These are phyloP conservation scores for Ptilodon capucinus DNA, from an alignment of 2,888 invertebrate genomes.

Conservation along the genomic window DNA sequence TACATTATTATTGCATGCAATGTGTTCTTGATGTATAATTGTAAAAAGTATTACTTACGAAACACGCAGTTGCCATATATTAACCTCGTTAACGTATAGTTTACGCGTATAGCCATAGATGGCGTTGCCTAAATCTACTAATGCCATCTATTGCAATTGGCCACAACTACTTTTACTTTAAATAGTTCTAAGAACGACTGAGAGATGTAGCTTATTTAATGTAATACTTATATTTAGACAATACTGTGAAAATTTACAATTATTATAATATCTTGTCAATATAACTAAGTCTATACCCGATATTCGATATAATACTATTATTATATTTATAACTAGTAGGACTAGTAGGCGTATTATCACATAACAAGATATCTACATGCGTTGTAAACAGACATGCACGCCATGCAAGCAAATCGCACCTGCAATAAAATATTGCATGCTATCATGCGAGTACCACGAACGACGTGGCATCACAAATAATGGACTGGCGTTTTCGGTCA, in stretches of 20 bases:
- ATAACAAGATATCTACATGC: too few relatives aligned
- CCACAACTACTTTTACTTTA: background rate
- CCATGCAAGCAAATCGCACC: slow-evolving; percentile 21
- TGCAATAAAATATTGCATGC: slow-evolving; percentile 21
- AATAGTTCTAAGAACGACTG: background rate
- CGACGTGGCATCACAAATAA: slow-evolving; percentile 20
- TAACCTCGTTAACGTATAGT: too few relatives aligned
- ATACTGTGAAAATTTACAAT: too few relatives aligned
- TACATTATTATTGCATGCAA: too few relatives aligned
- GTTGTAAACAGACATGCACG: slow-evolving; percentile 8
- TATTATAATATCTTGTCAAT: too few relatives aligned
- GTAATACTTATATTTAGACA: too few relatives aligned
- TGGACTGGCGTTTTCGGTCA: slow-evolving; percentile 17
- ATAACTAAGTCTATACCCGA: too few relatives aligned
- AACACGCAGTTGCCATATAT: too few relatives aligned
- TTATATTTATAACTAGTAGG: slow-evolving; percentile 6
- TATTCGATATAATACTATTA: background rate
- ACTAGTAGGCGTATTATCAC: too few relatives aligned
- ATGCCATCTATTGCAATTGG: background rate
- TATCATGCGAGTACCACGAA: slow-evolving; percentile 19
- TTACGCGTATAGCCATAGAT: background rate
- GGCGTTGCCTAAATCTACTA: background rate
- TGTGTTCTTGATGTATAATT: too few relatives aligned
- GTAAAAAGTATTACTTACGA: too few relatives aligned
- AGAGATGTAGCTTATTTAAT: too few relatives aligned